Base-by-base conservation (phyloP, 2,113 vertebrate species). In the Psammodynastes pulverulentus region DNA sequence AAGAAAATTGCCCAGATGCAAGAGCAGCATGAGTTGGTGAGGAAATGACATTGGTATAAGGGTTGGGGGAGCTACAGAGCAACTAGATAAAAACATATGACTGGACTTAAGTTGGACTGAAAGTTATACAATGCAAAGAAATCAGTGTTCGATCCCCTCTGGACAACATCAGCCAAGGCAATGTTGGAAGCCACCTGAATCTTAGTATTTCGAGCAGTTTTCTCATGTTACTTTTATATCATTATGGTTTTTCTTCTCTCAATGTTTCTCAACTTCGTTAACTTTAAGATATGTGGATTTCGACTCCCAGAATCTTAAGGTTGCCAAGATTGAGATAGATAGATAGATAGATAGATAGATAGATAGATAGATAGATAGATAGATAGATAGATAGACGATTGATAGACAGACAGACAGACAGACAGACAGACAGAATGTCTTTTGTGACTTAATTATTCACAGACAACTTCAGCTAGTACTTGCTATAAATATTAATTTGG, bases 11-110 rank as follows among this genome's bases (percentile, higher is more conserved):
- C 95, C 17, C 98, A 98, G 92, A 98, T 99, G 98, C 98, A 99
- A 96, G 98, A 98, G 96, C 99, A 99, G 94, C 99, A 99, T 0
- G 97, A 99, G 72, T 96, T 99, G 98, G 99, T 99, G 96, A 98
- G 98, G 17, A 51, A 5, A 9, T 2, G 13, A 84, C 89, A 87
- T 56, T 1, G 17, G 1, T 43, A 26, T 4, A 0, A 0, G 1
- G 21, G 23, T 23, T 12, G 53, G 29, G 9, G 34, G 29, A 86
- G 39, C 17, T 24, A 15, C 24, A 62, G 43, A 23, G 23, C 15
- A 23, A 54, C 17, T 23, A 72, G 29, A 51, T 90, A n/a, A 90
- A 90, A 52, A 26, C 12, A 51, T 52, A 34, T 45, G 17, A 46
- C 45, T 79, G 51, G 48, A 23, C 88, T 7, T 6, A 39, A n/a